Conservation (phyloP, 2,113 vertebrate species). For the Rhabdornis inornatus region DNA sequence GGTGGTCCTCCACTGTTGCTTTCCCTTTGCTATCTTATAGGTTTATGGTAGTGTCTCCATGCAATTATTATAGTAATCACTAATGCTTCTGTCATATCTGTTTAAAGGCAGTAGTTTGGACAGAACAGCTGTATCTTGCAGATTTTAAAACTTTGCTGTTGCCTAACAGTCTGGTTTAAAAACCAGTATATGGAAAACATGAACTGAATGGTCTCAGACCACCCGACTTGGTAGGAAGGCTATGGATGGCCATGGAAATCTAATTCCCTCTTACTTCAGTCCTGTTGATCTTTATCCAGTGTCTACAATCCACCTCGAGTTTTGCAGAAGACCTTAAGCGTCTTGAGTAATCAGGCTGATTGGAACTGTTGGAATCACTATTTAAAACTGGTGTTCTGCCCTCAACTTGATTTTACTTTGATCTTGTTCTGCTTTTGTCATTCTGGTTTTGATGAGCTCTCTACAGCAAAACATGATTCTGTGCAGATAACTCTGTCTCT, state of each 20-base stretch:
- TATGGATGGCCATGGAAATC: neutral
- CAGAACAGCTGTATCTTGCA: neutral
- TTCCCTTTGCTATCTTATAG: neutral
- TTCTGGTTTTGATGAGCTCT: neutral
- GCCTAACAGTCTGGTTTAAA: neutral
- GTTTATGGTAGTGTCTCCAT: neutral
- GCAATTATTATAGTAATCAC: neutral
- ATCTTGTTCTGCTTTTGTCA: neutral
- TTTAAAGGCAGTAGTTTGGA: neutral
- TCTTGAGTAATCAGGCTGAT: neutral
- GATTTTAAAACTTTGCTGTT: neutral
- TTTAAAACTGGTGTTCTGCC: neutral
- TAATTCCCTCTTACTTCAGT: neutral
- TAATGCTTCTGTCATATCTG: neutral
- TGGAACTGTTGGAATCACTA: neutral
- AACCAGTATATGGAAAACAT: neutral
- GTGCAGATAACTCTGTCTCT: neutral
- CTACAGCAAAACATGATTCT: neutral
- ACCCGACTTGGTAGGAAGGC: neutral
- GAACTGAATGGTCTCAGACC: neutral
- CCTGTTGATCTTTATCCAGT: neutral
- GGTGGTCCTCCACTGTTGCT: neutral
- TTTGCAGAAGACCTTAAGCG: neutral
- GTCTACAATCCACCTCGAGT: neutral
- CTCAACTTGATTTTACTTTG: neutral